Base-by-base conservation (phyloP, 1,140 invertebrate genomes). In the Bombus superbus region DNA sequence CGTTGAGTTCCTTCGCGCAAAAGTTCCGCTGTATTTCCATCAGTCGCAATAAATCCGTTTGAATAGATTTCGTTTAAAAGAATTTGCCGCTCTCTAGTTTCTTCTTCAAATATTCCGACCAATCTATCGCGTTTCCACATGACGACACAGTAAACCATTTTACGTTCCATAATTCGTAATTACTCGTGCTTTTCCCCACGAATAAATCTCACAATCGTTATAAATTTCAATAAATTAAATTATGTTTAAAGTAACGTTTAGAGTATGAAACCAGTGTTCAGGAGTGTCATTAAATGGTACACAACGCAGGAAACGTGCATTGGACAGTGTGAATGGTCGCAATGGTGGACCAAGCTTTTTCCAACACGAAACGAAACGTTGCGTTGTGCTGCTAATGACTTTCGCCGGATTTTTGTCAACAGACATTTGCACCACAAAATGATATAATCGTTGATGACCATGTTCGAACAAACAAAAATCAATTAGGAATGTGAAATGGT, bases 351-450 rank as follows among this genome's bases (percentile, higher is more conserved):
- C 40, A 62, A 2, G 62, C 22, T 84, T 84, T 78, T 78, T 35
- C n/a, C 38, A 42, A 57, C 32, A 40, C 9, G 32, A 44, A 78
- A 53, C 42, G 64, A 69, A 78, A 78, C 13, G 47, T 42, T 44
- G 74, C 44, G 25, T 44, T 44, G 28, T 22, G n/a, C 42, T 66
- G 66, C 82, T 84, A 79, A 84, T 71, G 64, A 84, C 75, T 78
- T 71, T 78, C 40, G 42, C n/a, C 28, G n/a, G n/a, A 18, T 78
- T 84, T 84, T 78, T 84, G n/a, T 57, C n/a, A 28, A 22, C 64
- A 40, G 13, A 57, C 44, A 42, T 59, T 38, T 38, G 64, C 13
- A 28, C 74, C 53, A 28, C 57, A 35, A 78, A 77, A 68, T 42
- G 35, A n/a, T 28, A 44, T 78, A 66, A 83, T 66, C 75, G 81